Evolutionary conservation across 2,888 invertebrate species (phyloP), one percentile per base, ranked within the genome.

Genomic region (Eulithis prunata): DNA sequence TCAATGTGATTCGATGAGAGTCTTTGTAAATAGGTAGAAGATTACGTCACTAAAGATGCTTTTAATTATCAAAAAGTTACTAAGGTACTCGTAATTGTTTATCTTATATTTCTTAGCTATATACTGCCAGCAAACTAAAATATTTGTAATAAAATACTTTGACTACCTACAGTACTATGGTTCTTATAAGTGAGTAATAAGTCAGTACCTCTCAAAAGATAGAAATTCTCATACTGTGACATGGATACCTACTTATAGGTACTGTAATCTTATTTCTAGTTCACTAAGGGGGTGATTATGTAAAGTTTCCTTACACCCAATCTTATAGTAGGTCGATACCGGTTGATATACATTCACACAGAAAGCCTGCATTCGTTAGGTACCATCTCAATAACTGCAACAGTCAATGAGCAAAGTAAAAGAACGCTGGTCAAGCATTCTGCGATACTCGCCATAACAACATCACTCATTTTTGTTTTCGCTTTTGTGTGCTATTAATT

Each of bases 281-380:
- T 54, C 57, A 68, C 62, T 64, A 60, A 69, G 61, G 60, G 71
- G 54, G 65, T 66, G 64, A 68, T 71, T 73, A 71, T 68, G 65
- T 67, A 70, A 71, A 60, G 62, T 67, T 72, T 72, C 69, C 68
- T 65, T 69, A 69, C 61, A 69, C 62, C 59, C 59, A 72, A 71
- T 74, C 71, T 69, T 60, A 64, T 59, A 63, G 41, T 63, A 57
- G 71, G 68, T 72, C 72, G 73, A 72, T 73, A 71, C 67, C 45
- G 28, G 51, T 12, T 58, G 58, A 32, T 36, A 6, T 14, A 5
- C 49, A 53, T 32, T 52, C 28, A 57, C 54, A 43, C 28, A 49
- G 54, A 46, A 53, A 55, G 47, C 43, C 21, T 21, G 49, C 32
- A 21, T 49, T 21, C 11, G 8, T 41, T 41, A 11, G 2, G 41